Base-by-base conservation (phyloP, 1,140 invertebrate species). In the Ctenoplectra terminalis region DNA sequence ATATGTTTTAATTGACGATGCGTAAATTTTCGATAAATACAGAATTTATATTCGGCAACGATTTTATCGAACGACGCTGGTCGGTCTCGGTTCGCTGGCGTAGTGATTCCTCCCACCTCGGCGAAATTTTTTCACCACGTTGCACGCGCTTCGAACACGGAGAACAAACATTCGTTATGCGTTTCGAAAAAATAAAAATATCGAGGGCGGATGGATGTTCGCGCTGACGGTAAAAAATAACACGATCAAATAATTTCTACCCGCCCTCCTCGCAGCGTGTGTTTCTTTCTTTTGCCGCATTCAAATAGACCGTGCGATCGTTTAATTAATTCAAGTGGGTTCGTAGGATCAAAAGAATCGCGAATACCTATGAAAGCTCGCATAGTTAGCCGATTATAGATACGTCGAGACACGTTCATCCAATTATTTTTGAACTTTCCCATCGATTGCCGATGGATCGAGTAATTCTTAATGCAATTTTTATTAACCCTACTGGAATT, bases 281-380 rank as follows among this genome's bases (percentile, higher is more conserved):
- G 46, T n/a, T 58, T 54, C 48, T 3, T 54, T 70, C 40, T 43
- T 58, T 48, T 3, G 56, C 13, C 8, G 9, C n/a, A 15, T 63
- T 37, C 26, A 74, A 74, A 74, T 34, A 17, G 46, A 26, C 64
- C 50, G 40, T 46, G 26, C 31, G 29, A 54, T 7, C 58, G 29
- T 81, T 85, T 85, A 84, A 84, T 85, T 84, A 84, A 85, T 85
- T 60, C 66, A 86, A 86, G 66, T 82, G 83, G 34, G 58, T 43
- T 67, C 46, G 78, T 31, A 15, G 29, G 52, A 1, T 31, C 34
- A 26, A 58, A 77, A 70, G 75, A 77, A 70, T 29, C 40, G 26
- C 64, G 64, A 77, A 43, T 20, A 40, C 48, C 63, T 64, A 17
- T 52, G 54, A 72, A 72, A 79, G 43, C 54, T 43, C 34, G 8